Base-by-base conservation (phyloP, 2,888 invertebrate genomes). In the Parnassius orleans region DNA sequence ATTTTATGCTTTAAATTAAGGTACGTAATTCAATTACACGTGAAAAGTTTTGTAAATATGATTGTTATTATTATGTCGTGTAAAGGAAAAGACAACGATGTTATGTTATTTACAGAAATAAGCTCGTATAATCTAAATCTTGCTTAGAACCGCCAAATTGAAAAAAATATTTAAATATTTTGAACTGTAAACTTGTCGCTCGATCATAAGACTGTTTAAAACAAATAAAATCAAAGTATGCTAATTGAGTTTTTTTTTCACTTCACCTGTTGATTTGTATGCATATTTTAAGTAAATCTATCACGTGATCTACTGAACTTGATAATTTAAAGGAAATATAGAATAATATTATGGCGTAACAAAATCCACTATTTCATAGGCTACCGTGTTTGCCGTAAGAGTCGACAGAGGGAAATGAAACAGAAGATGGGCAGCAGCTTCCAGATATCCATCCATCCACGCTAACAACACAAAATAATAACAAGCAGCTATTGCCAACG, bases 131-230 rank as follows among this genome's bases (percentile, higher is more conserved):
- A 77, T 76, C 78, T 68, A 74, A 75, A 75, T 80, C 86, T 86
- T 79, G 90, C 90, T 88, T 90, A 87, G 86, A 77, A 78, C 77
- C 82, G 90, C 89, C 90, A 90, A 88, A 87, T 84, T 83, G 80
- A 81, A 82, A 76, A 48, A 81, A 82, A 81, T 83, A 84, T 87
- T 86, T 86, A 84, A 78, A 74, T 75, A 77, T 74, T 77, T 51
- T 51, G 46, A 52, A 80, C 68, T 81, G 84, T 88, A 84, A 85
- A 85, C 80, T 78, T 76, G 81, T 80, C 83, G 84, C 86, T 90
- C 86, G 87, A 86, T 87, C 79, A 87, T 89, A 90, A 90, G 90
- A 90, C 90, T 90, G 90, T 90, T 90, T 89, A 85, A 82, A 85
- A 86, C 78, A 84, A 87, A 85, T 84, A 85, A 87, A 89, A 79